Base-by-base conservation (phyloP, 2,888 invertebrate species). In the Onchidella celtica region DNA sequence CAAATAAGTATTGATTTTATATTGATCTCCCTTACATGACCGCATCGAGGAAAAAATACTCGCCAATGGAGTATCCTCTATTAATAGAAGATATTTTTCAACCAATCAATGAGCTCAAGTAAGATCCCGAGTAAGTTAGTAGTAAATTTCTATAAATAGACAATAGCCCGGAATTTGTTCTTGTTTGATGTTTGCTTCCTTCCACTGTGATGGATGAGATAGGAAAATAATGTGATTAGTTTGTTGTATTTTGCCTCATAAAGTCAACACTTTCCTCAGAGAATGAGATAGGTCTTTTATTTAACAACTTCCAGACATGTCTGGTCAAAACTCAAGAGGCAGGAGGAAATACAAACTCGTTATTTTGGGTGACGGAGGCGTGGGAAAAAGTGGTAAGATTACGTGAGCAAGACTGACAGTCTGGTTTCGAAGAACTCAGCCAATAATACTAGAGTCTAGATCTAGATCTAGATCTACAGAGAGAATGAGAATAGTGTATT, bases 341-440 rank as follows among this genome's bases (percentile, higher is more conserved):
- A 83, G 83, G 73, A 86, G 87, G 69, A 86, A 87, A 87, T 97
- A 97, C 94, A 97, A 97, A 94, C 96, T 97, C 91, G 97, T 97
- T 85, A 97, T 97, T 88, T 95, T 97, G 80, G 97, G 97, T 70
- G 97, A 97, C 94, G 97, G 97, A 68, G 97, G 97, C 86, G 97
- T 97, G 87, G 97, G 97, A 92, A 97, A 97, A 94, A 97, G 97
- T 92, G 96, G 96, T 96, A 94, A 92, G 91, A 55, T 57, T 32
- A n/a, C n/a, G n/a, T n/a, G n/a, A n/a, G n/a, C n/a, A n/a, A n/a
- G n/a, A n/a, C n/a, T n/a, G n/a, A n/a, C n/a, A n/a, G n/a, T n/a
- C n/a, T n/a, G n/a, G n/a, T n/a, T n/a, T n/a, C n/a, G n/a, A n/a
- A n/a, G n/a, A n/a, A n/a, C n/a, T n/a, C n/a, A n/a, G n/a, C n/a